phyloP scores from a whole-genome alignment of 2,113 vertebrate species.

The Anguilla japonica region DNA sequence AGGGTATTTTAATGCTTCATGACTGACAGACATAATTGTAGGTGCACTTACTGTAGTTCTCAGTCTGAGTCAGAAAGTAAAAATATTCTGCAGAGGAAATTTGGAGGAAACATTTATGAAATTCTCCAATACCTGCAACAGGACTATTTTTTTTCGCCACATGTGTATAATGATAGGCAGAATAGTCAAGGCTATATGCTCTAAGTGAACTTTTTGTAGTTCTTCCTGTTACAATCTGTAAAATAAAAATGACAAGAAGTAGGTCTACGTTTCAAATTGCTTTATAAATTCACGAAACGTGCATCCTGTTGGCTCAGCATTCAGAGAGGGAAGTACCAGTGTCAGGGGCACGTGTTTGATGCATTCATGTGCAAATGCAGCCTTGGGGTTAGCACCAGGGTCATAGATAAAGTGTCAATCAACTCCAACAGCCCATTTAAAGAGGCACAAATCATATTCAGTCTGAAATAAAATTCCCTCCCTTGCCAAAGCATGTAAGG shows the following conservation, averaged over 20 bases:
- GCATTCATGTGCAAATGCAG: neutral
- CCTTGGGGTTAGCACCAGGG: neutral
- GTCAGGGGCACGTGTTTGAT: neutral
- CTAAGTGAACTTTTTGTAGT: neutral
- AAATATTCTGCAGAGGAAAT: neutral
- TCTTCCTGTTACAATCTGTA: neutral
- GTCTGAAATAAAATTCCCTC: neutral
- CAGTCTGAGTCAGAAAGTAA: neutral
- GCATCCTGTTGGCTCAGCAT: neutral
- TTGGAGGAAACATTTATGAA: neutral
- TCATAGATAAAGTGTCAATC: neutral
- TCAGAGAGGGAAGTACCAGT: neutral
- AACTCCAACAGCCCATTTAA: neutral
- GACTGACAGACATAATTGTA: neutral
- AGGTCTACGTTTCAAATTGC: neutral
- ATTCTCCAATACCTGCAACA: neutral
- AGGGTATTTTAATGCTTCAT: slow-evolving; percentile 10
- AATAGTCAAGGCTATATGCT: neutral
- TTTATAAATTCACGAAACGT: neutral
- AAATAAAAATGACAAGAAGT: neutral
- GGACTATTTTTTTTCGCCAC: neutral
- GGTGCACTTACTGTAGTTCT: neutral
- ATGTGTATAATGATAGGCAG: neutral
- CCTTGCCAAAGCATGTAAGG: neutral
- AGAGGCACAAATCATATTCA: neutral